Evolutionary conservation across 2,113 vertebrate species (phyloP), one percentile per base, ranked within the genome.

Genomic region (Tinamus guttatus): DNA sequence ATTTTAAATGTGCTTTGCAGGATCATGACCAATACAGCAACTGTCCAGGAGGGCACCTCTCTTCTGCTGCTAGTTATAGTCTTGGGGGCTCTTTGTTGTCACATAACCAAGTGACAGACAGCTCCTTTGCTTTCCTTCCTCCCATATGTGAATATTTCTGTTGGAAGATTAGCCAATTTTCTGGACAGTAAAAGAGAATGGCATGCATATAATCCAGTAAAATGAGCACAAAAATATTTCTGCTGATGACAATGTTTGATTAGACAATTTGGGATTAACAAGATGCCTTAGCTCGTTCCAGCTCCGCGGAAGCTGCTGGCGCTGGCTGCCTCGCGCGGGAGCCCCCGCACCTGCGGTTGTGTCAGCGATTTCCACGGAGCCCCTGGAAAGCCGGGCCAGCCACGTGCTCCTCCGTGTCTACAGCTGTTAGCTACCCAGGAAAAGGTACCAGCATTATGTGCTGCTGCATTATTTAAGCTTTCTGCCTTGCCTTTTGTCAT

Each of bases 331-430:
- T 92, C 74, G 28, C 85, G 63, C 18, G 86, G 71, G 51, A 78
- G 76, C 49, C 38, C 65, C 49, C 69, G 73, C 81, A 93, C 70
- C 85, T 91, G 88, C 86, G 95, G 94, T 91, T 91, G 87, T 94
- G 91, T 97, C 92, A 95, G 74, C 77, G 97, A 94, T 90, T 96
- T 89, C n/a, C 43, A 85, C 90, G 34, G 40, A 85, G 30, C 56
- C 87, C 49, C 2, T 2, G 93, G 81, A 87, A 96, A 47, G 28
- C 34, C 25, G 69, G 56, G 52, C 80, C 93, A 89, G 59, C 67
- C 88, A 96, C 83, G 89, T 95, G 83, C 93, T 94, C 84, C 41
- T 63, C 15, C 49, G 13, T 76, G 81, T 87, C 62, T 74, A 47
- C 86, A 94, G 95, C 27, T 84, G 73, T 47, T 92, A 76, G 30